phyloP scores from a whole-genome alignment of 2,113 vertebrate species.

The Tenrec ecaudatus region DNA sequence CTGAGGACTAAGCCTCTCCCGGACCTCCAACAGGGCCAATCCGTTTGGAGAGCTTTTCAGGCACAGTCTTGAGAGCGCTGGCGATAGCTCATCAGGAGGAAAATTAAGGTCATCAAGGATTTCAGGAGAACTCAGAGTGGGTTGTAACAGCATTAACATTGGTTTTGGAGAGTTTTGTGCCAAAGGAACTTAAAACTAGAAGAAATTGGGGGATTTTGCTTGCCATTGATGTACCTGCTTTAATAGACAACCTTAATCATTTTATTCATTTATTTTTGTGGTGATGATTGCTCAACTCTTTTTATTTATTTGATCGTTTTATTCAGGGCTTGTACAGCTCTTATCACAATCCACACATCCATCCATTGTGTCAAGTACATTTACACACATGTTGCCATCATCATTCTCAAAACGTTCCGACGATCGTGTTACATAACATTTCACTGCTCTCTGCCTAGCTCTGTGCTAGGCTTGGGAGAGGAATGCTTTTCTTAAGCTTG shows the following conservation, averaged over 20 bases:
- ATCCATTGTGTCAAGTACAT: no score
- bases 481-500: neutral
- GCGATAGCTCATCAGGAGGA: slow-evolving; percentile 73
- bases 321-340: no score
- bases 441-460: no score
- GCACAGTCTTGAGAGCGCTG: slow-evolving; percentile 65
- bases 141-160: slow-evolving; percentile 66
- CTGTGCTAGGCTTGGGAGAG: neutral
- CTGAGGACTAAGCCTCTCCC: slow-evolving; percentile 36
- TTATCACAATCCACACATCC: no score
- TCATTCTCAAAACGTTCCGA: no score
- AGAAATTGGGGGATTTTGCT: neutral
- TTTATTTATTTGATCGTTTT: no score
- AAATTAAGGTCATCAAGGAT: slow-evolving; percentile 77
- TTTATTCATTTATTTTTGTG: no score
- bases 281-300: no score
- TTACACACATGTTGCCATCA: no score
- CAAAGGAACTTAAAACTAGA: slow-evolving; percentile 35
- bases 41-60: slow-evolving; percentile 76
- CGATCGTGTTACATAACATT: neutral
- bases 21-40: slow-evolving; percentile 75
- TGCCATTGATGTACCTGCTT: neutral
- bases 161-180: slow-evolving; percentile 61
- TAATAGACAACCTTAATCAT: neutral
- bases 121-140: slow-evolving; percentile 69